Base-by-base conservation (phyloP, 2,888 invertebrate genomes). In the Cataglyphis livida region DNA sequence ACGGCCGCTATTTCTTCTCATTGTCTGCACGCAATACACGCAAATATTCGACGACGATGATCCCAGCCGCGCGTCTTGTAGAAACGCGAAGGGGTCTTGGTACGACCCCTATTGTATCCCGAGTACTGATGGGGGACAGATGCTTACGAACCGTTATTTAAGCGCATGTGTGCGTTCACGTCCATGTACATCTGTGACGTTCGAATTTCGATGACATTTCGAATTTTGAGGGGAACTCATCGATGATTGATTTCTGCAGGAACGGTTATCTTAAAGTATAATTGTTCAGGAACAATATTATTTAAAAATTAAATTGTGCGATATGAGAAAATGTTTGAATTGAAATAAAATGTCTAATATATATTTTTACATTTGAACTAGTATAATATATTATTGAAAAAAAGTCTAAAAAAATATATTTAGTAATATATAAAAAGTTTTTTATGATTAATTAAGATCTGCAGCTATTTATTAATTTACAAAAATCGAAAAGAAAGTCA, bases 71-170 rank as follows among this genome's bases (percentile, higher is more conserved):
- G 61, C 79, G 70, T 82, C 82, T 66, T 62, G 68, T 79, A 82
- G 84, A 78, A 81, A 78, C 74, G 51, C 83, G 44, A 81, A 88
- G 76, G 87, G 88, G 87, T 85, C 85, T 21, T 68, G 74, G 7
- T 51, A 68, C 85, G 85, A 90, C 90, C 91, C 92, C 91, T 91
- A 92, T 92, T 92, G 91, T 91, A 84, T n/a, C 10, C 78, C 57
- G 28, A 44, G 82, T 78, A 84, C 78, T 85, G 90, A 89, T 88
- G 81, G 86, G 90, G 91, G 92, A 92, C 92, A 92, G 92, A 93
- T 92, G 92, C 88, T 35, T 81, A 65, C 66, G 85, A 78, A 91
- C 92, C 93, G 92, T 92, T 92, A 92, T 73, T 90, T 83, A 85
- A 85, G 85, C 87, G 87, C 83, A 74, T 71, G 78, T 79, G 78